A percentile compares a stretch with the other conserved stretches of the same genome.
phyloP scores from a whole-genome alignment of 2,113 vertebrate genomes.

The Furnarius figulus region DNA sequence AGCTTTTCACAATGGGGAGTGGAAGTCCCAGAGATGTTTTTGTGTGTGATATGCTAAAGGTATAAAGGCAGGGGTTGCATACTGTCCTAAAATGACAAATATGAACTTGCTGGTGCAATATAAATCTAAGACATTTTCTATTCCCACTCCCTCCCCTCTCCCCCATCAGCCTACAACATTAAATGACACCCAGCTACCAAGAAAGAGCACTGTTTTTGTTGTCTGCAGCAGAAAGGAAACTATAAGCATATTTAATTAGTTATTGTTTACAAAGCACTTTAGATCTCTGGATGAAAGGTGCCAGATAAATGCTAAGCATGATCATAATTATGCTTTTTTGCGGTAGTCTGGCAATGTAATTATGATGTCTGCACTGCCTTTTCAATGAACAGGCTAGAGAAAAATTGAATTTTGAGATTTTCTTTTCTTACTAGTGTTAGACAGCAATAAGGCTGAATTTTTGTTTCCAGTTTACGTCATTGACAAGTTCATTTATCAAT shows the following conservation, averaged over 20 bases:
- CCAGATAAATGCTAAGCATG: background rate
- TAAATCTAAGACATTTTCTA: background rate
- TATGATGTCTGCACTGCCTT: background rate
- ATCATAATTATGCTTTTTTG: background rate
- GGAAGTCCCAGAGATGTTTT: background rate
- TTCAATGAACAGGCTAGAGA: background rate
- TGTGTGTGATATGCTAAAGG: background rate
- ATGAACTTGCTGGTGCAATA: background rate
- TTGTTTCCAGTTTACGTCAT: background rate
- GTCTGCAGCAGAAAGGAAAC: background rate
- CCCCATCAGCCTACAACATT: background rate
- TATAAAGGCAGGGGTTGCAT: background rate
- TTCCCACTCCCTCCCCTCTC: too few species aligned
- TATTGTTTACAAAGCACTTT: background rate
- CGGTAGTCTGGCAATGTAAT: background rate
- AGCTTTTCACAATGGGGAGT: background rate
- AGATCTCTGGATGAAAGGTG: background rate
- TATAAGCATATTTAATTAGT: background rate
- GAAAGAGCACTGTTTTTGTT: background rate
- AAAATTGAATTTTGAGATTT: background rate
- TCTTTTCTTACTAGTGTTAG: background rate
- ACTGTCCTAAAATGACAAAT: background rate
- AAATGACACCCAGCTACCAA: background rate
- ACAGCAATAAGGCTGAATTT: background rate
- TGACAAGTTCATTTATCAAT: background rate